Conservation (phyloP, 37 sponge, comb jelly and placozoan species). For the Bolinopsis microptera region DNA sequence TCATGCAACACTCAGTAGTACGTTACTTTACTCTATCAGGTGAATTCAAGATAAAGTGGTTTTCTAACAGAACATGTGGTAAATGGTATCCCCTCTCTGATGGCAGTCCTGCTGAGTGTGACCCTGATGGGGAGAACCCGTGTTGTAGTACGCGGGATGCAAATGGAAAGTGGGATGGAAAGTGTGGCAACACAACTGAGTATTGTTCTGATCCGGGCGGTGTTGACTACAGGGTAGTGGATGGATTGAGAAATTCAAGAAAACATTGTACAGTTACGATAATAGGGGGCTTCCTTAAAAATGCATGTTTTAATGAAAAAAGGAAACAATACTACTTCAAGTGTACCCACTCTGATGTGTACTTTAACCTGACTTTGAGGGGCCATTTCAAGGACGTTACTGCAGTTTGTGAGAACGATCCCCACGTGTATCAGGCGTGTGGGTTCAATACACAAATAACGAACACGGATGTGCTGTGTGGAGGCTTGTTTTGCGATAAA, state of each 20-base stretch:
- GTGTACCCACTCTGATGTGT: neutral
- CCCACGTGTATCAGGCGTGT: neutral
- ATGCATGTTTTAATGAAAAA: neutral
- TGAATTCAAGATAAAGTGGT: too few species aligned
- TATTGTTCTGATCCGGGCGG: too few species aligned
- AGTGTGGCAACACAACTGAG: too few species aligned
- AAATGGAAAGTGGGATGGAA: too few species aligned
- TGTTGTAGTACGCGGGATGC: too few species aligned
- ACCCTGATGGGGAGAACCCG: too few species aligned
- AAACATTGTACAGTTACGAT: neutral
- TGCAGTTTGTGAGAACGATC: neutral
- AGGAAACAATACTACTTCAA: neutral
- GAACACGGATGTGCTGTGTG: neutral
- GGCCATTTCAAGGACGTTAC: neutral
- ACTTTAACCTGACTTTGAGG: neutral
- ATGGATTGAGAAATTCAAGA: neutral
- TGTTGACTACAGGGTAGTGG: neutral
- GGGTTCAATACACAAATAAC: neutral
- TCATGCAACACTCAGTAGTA: too few species aligned
- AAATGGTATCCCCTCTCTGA: too few species aligned
- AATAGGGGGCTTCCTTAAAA: neutral
- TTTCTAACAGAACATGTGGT: too few species aligned
- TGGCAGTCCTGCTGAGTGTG: too few species aligned
- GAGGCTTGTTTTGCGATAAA: too few species aligned
- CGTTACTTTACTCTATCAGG: too few species aligned